Percentiles rank a stretch among this genome's conserved stretches.
Conservation (phyloP, 2,888 invertebrate genomes). For the Mythimna pallens region DNA sequence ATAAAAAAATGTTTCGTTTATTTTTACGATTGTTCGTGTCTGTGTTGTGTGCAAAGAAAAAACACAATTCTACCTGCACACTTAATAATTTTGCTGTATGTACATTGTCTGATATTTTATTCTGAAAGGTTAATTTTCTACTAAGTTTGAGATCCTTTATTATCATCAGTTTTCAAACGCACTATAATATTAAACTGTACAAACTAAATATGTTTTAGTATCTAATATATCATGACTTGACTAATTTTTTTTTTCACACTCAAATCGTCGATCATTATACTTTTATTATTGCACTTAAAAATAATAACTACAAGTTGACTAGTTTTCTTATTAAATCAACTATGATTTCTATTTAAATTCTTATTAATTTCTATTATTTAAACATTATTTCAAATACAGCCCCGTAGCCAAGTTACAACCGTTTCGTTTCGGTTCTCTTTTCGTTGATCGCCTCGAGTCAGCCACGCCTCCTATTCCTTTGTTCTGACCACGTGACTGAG, state of each 20-base stretch:
- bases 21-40: no score
- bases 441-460: no score
- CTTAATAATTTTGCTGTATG: not conserved
- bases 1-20: no score
- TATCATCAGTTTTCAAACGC: slow-evolving; percentile 1
- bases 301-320: slow-evolving; percentile 41
- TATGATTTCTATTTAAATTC: slow-evolving; percentile 4
- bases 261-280: slow-evolving; percentile 26
- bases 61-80: no score
- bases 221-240: slow-evolving; percentile 12
- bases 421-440: no score
- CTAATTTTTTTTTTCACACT: slow-evolving; percentile 27
- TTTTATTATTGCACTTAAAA: slow-evolving; percentile 66
- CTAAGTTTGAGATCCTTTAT: not conserved
- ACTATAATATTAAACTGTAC: slow-evolving; percentile 25
- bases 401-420: no score
- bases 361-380: slow-evolving; percentile 3
- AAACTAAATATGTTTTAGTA: slow-evolving; percentile 1
- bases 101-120: slow-evolving; percentile 1
- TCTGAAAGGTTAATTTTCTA: no score
- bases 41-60: no score
- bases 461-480: no score
- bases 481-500: no score
- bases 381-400: slow-evolving; percentile 1
- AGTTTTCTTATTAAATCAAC: slow-evolving; percentile 24